phyloP scores from a whole-genome alignment of 2,888 invertebrate genomes.

The Plagiodera versicolora region DNA sequence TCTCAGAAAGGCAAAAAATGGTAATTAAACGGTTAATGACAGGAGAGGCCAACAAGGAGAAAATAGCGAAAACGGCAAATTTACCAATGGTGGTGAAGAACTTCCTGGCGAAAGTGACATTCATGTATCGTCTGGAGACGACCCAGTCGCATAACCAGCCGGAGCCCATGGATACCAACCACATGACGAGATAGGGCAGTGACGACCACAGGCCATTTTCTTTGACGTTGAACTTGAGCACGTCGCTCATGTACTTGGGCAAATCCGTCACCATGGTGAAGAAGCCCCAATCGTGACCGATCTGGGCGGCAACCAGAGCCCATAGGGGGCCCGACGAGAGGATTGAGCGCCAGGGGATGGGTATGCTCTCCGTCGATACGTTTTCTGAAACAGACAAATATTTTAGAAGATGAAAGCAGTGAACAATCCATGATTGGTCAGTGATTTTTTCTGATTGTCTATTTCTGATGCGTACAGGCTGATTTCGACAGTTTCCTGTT shows the following conservation, averaged over 20 bases:
- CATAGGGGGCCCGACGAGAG: constrained; percentile 70
- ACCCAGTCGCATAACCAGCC: constrained; percentile 70
- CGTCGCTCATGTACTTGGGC: constrained; percentile 64
- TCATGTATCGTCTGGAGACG: constrained; percentile 60
- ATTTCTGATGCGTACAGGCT: too few species aligned
- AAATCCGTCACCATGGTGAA: constrained; percentile 72
- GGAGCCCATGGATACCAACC: constrained; percentile 63
- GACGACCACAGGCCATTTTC: constrained; percentile 65
- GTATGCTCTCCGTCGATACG: constrained; percentile 37
- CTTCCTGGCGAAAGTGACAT: constrained; percentile 62
- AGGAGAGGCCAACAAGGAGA: not conserved
- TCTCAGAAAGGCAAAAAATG: too few species aligned
- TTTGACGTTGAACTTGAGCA: constrained; percentile 65
- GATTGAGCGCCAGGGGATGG: constrained; percentile 73
- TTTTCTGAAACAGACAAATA: constrained; percentile 29
- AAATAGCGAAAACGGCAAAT: not conserved
- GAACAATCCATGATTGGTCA: too few species aligned
- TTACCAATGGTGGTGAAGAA: constrained; percentile 70
- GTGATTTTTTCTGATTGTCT: too few species aligned
- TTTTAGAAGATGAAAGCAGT: too few species aligned
- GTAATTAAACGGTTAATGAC: not conserved
- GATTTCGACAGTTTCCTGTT: too few species aligned
- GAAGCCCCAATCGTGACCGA: constrained; percentile 72
- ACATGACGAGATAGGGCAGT: constrained; percentile 67
- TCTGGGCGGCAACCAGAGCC: constrained; percentile 75